Conservation (phyloP, 2,888 invertebrate genomes). For the Neria commutata region DNA sequence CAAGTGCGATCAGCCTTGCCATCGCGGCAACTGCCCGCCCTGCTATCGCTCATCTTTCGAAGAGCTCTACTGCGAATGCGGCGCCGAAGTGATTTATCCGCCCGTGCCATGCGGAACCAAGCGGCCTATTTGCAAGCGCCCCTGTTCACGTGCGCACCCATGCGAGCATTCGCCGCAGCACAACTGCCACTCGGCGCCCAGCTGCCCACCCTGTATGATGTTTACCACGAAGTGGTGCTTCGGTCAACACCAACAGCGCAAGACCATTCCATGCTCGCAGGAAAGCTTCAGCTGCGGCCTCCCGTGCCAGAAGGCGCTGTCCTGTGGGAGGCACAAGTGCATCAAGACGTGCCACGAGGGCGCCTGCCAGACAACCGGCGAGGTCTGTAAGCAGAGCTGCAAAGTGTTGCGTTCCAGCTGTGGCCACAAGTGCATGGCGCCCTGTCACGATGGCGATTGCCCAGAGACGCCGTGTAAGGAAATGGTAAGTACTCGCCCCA, state of each 20-base stretch:
- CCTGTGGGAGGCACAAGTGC: slow-evolving; percentile 87
- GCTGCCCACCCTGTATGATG: slow-evolving; percentile 85
- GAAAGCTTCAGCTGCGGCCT: slow-evolving; percentile 90
- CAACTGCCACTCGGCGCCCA: slow-evolving; percentile 75
- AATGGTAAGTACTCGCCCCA: too few species aligned
- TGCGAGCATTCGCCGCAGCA: slow-evolving; percentile 87
- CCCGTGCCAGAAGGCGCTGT: slow-evolving; percentile 79
- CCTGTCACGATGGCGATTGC: slow-evolving; percentile 80
- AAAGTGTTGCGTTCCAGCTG: slow-evolving; percentile 71
- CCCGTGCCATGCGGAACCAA: slow-evolving; percentile 92
- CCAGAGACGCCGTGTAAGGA: slow-evolving; percentile 75
- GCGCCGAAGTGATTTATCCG: slow-evolving; percentile 82
- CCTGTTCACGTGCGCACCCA: slow-evolving; percentile 76
- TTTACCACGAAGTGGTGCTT: slow-evolving; percentile 85
- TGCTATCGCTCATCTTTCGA: slow-evolving; percentile 83
- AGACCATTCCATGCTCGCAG: slow-evolving; percentile 75
- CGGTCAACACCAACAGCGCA: slow-evolving; percentile 81
- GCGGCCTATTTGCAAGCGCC: slow-evolving; percentile 78
- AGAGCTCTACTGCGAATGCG: slow-evolving; percentile 91
- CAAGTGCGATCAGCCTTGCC: slow-evolving; percentile 87
- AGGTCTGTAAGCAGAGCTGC: slow-evolving; percentile 83
- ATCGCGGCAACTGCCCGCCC: slow-evolving; percentile 81
- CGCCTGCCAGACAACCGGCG: slow-evolving; percentile 70
- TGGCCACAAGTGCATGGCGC: slow-evolving; percentile 83
- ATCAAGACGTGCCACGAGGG: slow-evolving; percentile 80